Evolutionary conservation across 2,797 vertebrate species (phyloP).

Genomic region (Sciurus vulgaris): DNA sequence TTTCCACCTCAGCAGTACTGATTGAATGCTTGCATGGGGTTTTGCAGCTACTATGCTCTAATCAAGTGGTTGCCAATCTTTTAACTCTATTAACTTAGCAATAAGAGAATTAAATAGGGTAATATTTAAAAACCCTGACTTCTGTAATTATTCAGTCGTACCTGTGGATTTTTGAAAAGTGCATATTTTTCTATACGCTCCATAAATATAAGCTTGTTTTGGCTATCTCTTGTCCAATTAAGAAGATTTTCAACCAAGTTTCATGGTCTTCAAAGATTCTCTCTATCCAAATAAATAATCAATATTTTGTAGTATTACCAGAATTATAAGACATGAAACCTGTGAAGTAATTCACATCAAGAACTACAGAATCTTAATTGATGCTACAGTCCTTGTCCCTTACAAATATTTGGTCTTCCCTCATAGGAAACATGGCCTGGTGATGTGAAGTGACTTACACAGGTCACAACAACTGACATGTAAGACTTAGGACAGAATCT

Average conservation of each 20-base stretch:
- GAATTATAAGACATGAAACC: slow-evolving; percentile 39
- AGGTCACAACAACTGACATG: background rate
- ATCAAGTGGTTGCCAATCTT: background rate
- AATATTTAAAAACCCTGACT: background rate
- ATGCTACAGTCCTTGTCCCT: background rate
- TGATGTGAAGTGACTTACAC: background rate
- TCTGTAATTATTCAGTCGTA: slow-evolving; percentile 82
- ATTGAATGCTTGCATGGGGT: background rate
- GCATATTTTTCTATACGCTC: slow-evolving; percentile 98
- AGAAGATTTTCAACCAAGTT: slow-evolving; percentile 98
- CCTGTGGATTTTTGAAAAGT: slow-evolving; percentile 98
- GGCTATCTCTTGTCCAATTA: slow-evolving; percentile 99
- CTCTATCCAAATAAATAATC: slow-evolving; percentile 88
- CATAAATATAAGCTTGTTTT: slow-evolving; percentile 98
- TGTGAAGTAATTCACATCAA: slow-evolving; percentile 29
- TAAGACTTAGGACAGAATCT: slow-evolving; percentile 20
- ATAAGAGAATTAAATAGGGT: background rate
- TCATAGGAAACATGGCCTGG: background rate
- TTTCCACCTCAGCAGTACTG: background rate
- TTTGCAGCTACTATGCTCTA: background rate
- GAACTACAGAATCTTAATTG: background rate
- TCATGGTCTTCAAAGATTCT: slow-evolving; percentile 99
- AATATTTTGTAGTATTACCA: slow-evolving; percentile 69
- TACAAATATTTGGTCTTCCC: background rate
- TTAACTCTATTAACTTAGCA: slow-evolving; percentile 49